phyloP scores from a whole-genome alignment of 1,140 invertebrate genomes.

The Diploscapter pachys region DNA sequence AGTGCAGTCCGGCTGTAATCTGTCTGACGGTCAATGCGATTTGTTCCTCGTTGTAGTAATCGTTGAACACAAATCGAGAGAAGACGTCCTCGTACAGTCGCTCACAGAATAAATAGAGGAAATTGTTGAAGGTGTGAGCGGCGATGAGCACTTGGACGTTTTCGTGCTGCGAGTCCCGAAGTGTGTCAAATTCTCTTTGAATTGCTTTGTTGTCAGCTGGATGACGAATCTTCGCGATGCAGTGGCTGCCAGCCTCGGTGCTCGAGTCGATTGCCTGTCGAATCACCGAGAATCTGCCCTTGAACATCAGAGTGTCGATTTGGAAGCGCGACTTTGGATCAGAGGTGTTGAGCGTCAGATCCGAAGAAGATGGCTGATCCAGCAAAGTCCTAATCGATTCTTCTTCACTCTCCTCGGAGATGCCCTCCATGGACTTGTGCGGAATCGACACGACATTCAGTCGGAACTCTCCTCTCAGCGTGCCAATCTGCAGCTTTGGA shows the following conservation, averaged over 20 bases:
- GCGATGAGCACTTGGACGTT: conserved; percentile 54
- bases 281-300: conserved; percentile 51
- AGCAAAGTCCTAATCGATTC: background rate
- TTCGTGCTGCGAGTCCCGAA: conserved; percentile 50
- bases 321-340: conserved; percentile 52
- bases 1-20: conserved; percentile 51
- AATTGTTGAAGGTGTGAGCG: conserved; percentile 46
- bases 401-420: conserved; percentile 53
- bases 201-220: conserved; percentile 3
- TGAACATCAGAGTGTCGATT: conserved; percentile 46
- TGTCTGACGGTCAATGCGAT: conserved; percentile 55
- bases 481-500: conserved; percentile 53
- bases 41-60: conserved; percentile 58
- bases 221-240: conserved; percentile 32
- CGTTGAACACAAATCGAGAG: conserved; percentile 50
- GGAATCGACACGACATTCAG: conserved; percentile 51
- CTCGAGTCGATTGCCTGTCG: conserved; percentile 54
- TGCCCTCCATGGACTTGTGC: conserved; percentile 33
- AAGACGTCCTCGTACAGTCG: conserved; percentile 56
- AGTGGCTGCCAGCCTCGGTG: conserved; percentile 35
- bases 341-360: conserved; percentile 30
- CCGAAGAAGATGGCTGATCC: conserved; percentile 31
- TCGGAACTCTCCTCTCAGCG: conserved; percentile 39
- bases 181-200: conserved; percentile 44
- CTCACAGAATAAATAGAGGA: conserved; percentile 53